These are phyloP conservation scores for Tuta absoluta DNA, from an alignment of 2,888 invertebrate genomes.

Conservation along the genomic window DNA sequence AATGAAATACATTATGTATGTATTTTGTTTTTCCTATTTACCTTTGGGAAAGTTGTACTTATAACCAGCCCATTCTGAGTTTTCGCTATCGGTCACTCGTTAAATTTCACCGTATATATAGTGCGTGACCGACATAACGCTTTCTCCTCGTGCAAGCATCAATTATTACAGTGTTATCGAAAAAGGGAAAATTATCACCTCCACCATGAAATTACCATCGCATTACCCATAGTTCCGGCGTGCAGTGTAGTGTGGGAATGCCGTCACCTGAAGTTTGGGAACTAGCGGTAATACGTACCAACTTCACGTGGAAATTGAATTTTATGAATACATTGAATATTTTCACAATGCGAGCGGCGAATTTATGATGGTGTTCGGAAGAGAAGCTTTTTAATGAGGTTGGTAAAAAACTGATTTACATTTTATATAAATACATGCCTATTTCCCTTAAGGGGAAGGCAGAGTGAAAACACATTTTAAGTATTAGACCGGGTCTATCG, in stretches of 20 bases:
- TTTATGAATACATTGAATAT: constrained; percentile 60
- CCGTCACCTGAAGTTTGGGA: constrained; percentile 72
- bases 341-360: constrained; percentile 37
- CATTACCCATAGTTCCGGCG: not conserved
- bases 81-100: too few relatives aligned
- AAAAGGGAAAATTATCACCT: constrained; percentile 22
- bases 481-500: too few relatives aligned
- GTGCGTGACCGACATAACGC: too few relatives aligned
- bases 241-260: constrained; percentile 62
- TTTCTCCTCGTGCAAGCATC: too few relatives aligned
- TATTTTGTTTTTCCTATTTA: too few relatives aligned
- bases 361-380: not conserved
- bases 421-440: too few relatives aligned
- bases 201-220: constrained; percentile 34
- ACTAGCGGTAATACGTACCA: constrained; percentile 62
- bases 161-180: not conserved
- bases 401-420: not conserved
- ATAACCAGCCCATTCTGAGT: too few relatives aligned
- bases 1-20: too few relatives aligned
- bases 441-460: too few relatives aligned
- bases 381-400: constrained; percentile 4
- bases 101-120: too few relatives aligned
- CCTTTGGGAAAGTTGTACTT: too few relatives aligned
- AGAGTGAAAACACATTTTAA: too few relatives aligned
- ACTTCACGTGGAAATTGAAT: constrained; percentile 59